Evolutionary conservation across 2,797 vertebrate species (phyloP).

Genomic region (Sandelia bainsii): DNA sequence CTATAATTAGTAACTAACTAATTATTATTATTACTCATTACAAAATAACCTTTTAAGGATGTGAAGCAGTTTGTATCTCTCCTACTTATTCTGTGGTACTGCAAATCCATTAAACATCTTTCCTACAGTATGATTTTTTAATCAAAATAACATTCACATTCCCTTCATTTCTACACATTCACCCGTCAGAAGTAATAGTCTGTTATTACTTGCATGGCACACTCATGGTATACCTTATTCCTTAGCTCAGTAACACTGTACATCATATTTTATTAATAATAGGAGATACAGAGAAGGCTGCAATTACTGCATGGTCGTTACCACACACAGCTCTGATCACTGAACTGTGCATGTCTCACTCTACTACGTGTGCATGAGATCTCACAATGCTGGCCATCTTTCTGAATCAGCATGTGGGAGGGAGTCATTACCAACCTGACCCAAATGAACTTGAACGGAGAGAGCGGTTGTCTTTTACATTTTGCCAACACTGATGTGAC

Average conservation of each 20-base stretch:
- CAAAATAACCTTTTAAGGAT: conserved; percentile 4
- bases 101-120: conserved; percentile 14
- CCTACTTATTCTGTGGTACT: conserved; percentile 1
- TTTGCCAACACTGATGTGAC: neutral
- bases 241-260: conserved; percentile 72
- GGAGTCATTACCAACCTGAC: conserved; percentile 33
- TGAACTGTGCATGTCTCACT: conserved; percentile 54
- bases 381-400: conserved; percentile 27
- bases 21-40: too few relatives aligned
- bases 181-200: conserved; percentile 67
- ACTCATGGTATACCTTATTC: conserved; percentile 62
- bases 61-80: conserved; percentile 5
- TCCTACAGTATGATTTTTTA: neutral
- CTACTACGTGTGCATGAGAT: conserved; percentile 45
- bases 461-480: conserved; percentile 21
- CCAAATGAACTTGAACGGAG: conserved; percentile 43
- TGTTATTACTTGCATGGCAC: conserved; percentile 72
- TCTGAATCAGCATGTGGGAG: conserved; percentile 38
- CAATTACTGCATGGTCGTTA: conserved; percentile 70
- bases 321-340: conserved; percentile 51
- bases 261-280: conserved; percentile 84
- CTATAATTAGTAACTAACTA: neutral
- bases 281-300: conserved; percentile 72
- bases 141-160: conserved; percentile 52
- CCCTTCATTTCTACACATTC: conserved; percentile 58